Evolutionary conservation across 2,888 invertebrate species (phyloP), one percentile per base, ranked within the genome.

Genomic region (Sinotaia quadrata): DNA sequence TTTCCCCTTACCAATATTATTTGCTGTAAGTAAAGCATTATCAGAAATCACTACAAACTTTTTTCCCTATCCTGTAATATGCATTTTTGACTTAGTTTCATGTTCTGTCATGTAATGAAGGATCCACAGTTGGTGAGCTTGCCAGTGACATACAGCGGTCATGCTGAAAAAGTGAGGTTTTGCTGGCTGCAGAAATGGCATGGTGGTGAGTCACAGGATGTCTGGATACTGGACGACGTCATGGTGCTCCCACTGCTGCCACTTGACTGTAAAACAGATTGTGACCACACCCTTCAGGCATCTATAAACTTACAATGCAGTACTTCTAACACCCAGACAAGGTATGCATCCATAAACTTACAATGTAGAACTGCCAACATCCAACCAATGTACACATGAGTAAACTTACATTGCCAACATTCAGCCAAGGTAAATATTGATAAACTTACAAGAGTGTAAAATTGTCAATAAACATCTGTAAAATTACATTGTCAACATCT

Each of bases 181-280:
- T 88, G 88, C 73, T 87, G 87, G 87, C 75, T 80, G 29, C 87
- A 88, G 79, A 85, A 86, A 66, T 79, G 75, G 57, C 81, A 83
- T 61, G 77, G 81, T 7, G 87, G 86, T 12, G 60, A 66, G 31
- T 76, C 75, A 37, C 69, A 73, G 36, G 84, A 87, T 72, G 78
- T 83, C 12, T 88, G 88, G 88, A 81, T 83, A 15, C 57, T 88
- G 21, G 87, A 88, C 65, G 75, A 79, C 52, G 75, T 88, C 10
- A 67, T 78, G 41, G 69, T 88, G 2, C 72, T 86, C 27, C 86
- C 87, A 7, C 67, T 77, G 54, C 66, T 84, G 58, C 86, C 86
- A 4, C 68, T 77, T 31, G 68, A 69, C 18, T 71, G 75, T 2
- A 47, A 60, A 1, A 18, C 10, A 3, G 72, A 75, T 34, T 74